Conservation (phyloP, 2,113 vertebrate genomes). For the Natator depressus region DNA sequence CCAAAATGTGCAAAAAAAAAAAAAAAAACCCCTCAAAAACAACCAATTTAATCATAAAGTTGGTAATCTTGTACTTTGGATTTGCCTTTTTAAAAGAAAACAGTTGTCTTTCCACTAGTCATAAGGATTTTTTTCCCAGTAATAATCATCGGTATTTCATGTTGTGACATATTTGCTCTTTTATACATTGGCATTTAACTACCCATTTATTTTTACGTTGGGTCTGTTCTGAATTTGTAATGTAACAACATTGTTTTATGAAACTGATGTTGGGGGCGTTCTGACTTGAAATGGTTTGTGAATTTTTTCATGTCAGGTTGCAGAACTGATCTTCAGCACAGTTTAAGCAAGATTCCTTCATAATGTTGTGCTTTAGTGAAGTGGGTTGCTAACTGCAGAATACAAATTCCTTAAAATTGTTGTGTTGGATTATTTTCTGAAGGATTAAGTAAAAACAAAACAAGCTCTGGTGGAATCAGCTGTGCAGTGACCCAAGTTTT, state of each 20-base stretch:
- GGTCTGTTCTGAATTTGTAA: conserved; percentile 71
- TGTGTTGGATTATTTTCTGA: background rate
- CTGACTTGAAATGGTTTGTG: background rate
- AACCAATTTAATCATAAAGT: conserved; percentile 21
- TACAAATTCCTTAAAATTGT: background rate
- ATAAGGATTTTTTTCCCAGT: conserved; percentile 58
- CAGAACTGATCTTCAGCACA: conserved; percentile 13
- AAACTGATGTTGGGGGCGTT: conserved; percentile 25
- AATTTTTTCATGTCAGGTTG: conserved; percentile 29
- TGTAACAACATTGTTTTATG: conserved; percentile 34
- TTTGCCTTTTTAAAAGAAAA: conserved; percentile 27
- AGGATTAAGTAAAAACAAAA: background rate
- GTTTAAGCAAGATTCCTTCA: background rate
- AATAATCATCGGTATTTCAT: conserved; percentile 74
- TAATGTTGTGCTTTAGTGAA: background rate
- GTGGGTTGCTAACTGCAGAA: conserved; percentile 5
- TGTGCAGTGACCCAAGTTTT: background rate
- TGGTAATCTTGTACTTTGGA: conserved; percentile 16
- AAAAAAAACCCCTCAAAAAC: background rate
- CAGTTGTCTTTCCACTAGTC: conserved; percentile 53
- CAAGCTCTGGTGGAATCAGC: background rate
- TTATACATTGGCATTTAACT: conserved; percentile 69
- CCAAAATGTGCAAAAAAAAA: conserved; percentile 26
- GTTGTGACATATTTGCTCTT: conserved; percentile 67
- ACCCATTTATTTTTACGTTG: conserved; percentile 73